phyloP scores from a whole-genome alignment of 2,113 vertebrate genomes.

The Ailurus styani region DNA sequence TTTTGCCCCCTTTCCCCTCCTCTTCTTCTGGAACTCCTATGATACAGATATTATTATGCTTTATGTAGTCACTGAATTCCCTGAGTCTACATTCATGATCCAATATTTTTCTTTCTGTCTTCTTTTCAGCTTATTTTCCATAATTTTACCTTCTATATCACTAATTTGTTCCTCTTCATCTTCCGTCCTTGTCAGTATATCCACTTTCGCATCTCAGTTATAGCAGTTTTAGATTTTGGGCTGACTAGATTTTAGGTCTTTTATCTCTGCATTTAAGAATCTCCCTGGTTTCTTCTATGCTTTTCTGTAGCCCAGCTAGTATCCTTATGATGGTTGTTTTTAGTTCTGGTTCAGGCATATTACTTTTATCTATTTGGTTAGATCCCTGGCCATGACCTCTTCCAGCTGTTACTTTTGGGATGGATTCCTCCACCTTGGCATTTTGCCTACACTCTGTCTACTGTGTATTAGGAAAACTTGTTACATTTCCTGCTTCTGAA shows the following conservation, averaged over 20 bases:
- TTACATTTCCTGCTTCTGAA: background rate
- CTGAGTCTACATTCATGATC: background rate
- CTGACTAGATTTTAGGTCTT: background rate
- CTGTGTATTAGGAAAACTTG: background rate
- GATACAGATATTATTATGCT: background rate
- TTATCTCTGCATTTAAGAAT: background rate
- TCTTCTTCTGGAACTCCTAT: background rate
- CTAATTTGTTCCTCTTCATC: background rate
- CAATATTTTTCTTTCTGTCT: background rate
- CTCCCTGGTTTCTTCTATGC: background rate
- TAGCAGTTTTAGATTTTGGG: background rate
- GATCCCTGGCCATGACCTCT: background rate
- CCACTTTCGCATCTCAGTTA: background rate
- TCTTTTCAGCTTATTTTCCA: background rate
- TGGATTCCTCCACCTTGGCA: background rate
- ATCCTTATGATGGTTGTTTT: background rate
- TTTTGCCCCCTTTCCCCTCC: background rate
- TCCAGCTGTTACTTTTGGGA: background rate
- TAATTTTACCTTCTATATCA: background rate
- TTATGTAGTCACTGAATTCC: background rate
- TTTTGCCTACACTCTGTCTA: background rate
- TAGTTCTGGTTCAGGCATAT: background rate
- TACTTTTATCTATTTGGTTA: background rate
- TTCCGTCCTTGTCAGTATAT: background rate
- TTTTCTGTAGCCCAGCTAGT: background rate